Conservation (phyloP, 2,113 vertebrate species). For the Nematolebias whitei region DNA sequence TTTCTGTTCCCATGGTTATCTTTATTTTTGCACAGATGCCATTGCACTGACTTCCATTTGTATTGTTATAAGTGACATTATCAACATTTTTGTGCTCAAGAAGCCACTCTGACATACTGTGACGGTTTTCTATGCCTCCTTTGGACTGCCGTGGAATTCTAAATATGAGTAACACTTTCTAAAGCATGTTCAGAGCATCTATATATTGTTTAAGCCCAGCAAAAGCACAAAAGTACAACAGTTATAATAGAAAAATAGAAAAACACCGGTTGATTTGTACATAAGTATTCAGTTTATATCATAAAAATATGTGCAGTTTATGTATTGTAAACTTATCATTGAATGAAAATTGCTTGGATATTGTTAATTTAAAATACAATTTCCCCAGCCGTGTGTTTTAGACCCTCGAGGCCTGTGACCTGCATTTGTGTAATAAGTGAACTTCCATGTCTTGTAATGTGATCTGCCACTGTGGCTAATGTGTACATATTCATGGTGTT, state of each 20-base stretch:
- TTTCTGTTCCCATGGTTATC: conserved; percentile 15
- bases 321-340: conserved; percentile 28
- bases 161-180: conserved; percentile 11
- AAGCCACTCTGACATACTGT: conserved; percentile 26
- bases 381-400: conserved; percentile 57
- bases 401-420: conserved; percentile 62
- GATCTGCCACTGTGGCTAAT: conserved; percentile 40
- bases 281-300: conserved; percentile 40
- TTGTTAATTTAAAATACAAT: conserved; percentile 54
- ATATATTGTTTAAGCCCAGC: conserved; percentile 29
- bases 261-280: conserved; percentile 23
- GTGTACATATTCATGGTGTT: conserved; percentile 37
- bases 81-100: conserved; percentile 41
- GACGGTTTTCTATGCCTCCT: conserved; percentile 37
- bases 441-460: conserved; percentile 32
- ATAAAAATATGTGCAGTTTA: conserved; percentile 30
- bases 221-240: conserved; percentile 27
- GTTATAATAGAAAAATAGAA: conserved; percentile 5
- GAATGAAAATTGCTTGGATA: conserved; percentile 23
- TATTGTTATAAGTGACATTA: conserved; percentile 4
- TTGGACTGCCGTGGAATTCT: conserved; percentile 22
- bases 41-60: not conserved
- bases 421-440: conserved; percentile 49
- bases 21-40: conserved; percentile 6
- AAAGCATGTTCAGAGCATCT: conserved; percentile 32